Conservation (phyloP, 2,113 vertebrate genomes). For the Todiramphus saurophagus region DNA sequence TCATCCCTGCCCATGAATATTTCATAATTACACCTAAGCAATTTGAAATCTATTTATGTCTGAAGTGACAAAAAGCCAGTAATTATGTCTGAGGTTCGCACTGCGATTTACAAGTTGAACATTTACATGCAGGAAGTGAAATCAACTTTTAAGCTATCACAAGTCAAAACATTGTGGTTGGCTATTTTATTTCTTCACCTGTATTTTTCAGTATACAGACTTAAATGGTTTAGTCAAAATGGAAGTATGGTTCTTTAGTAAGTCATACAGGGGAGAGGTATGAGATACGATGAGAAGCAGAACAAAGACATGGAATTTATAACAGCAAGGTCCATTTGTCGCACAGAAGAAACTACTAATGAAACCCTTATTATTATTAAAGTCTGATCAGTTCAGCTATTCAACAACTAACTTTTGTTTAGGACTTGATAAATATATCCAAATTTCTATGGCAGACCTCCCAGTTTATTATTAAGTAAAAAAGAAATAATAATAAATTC, state of each 20-base stretch:
- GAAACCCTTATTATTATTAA: constrained; percentile 4
- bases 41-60: constrained; percentile 62
- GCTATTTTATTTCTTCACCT: constrained; percentile 62
- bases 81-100: constrained; percentile 34
- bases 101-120: constrained; percentile 48
- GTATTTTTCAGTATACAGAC: constrained; percentile 35
- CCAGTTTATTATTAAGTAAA: neutral
- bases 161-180: constrained; percentile 29
- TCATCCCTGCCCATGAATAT: constrained; percentile 51
- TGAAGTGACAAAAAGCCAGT: constrained; percentile 60
- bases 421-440: neutral
- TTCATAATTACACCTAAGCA: constrained; percentile 58
- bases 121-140: constrained; percentile 48
- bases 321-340: neutral
- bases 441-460: neutral
- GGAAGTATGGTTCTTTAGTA: constrained; percentile 31
- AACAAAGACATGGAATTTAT: constrained; percentile 36
- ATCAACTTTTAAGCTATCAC: constrained; percentile 40
- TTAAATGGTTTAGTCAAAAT: constrained; percentile 34
- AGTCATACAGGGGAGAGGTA: neutral
- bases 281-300: constrained; percentile 29
- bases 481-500: neutral
- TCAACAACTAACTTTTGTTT: constrained; percentile 5
- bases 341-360: constrained; percentile 20
- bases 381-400: constrained; percentile 9